phyloP scores from a whole-genome alignment of 2,888 invertebrate genomes.

The Thereva unica region DNA sequence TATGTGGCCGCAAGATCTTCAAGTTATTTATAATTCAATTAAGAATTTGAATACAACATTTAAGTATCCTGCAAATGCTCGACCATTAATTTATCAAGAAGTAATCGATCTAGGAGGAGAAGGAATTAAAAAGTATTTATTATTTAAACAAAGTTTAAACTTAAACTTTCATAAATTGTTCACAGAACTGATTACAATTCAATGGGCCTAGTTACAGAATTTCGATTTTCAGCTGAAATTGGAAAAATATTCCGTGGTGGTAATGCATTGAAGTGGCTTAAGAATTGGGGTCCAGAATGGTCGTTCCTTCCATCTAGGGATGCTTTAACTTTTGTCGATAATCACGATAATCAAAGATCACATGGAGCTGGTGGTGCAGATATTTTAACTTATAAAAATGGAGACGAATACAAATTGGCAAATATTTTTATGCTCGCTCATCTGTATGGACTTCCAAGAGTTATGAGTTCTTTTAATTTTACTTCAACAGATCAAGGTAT shows the following conservation, averaged over 20 bases:
- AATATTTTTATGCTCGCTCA: slow-evolving; percentile 86
- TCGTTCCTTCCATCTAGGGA: slow-evolving; percentile 64
- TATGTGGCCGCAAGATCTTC: slow-evolving; percentile 77
- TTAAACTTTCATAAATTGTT: too few species aligned
- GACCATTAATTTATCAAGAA: slow-evolving; percentile 75
- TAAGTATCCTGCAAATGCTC: slow-evolving; percentile 66
- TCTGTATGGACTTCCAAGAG: slow-evolving; percentile 75
- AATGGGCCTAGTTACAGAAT: slow-evolving; percentile 77
- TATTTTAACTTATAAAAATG: slow-evolving; percentile 70
- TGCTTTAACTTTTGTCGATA: slow-evolving; percentile 81
- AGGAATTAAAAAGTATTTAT: slow-evolving; percentile 42
- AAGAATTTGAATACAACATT: slow-evolving; percentile 65
- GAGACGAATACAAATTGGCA: slow-evolving; percentile 75
- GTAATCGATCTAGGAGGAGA: slow-evolving; percentile 71
- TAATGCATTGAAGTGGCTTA: slow-evolving; percentile 68
- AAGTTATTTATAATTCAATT: slow-evolving; percentile 45
- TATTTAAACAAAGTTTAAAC: too few species aligned
- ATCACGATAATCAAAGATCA: slow-evolving; percentile 85
- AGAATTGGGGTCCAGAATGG: slow-evolving; percentile 70
- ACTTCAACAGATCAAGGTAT: slow-evolving; percentile 62
- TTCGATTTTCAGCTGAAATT: slow-evolving; percentile 59
- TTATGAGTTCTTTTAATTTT: slow-evolving; percentile 87
- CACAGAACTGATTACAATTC: slow-evolving; percentile 59
- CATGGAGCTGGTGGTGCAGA: slow-evolving; percentile 64
- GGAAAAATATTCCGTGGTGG: slow-evolving; percentile 63